A percentile compares a stretch with the other conserved stretches of the same genome.
These are phyloP conservation scores for Nasonia longicornis DNA, from an alignment of 1,140 invertebrate species.

Conservation along the genomic window DNA sequence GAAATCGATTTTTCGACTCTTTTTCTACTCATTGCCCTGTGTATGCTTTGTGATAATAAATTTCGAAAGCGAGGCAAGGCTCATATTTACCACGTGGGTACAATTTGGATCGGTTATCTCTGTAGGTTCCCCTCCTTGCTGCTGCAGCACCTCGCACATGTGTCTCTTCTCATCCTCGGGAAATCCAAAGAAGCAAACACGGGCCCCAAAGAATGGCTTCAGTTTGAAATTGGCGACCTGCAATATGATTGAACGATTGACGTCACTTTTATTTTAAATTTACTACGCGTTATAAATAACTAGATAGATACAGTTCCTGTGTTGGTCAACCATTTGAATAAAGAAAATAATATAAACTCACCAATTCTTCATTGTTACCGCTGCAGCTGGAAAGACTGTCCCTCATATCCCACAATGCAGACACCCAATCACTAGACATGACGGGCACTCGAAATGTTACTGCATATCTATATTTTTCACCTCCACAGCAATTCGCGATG, in stretches of 20 bases:
- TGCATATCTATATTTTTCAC: slow-evolving; percentile 89
- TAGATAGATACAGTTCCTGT: neutral
- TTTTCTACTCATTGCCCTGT: slow-evolving; percentile 2
- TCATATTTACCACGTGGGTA: slow-evolving; percentile 87
- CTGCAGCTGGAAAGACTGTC: slow-evolving; percentile 78
- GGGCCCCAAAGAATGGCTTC: slow-evolving; percentile 88
- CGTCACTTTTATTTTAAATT: slow-evolving; percentile 25
- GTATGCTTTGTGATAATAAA: slow-evolving; percentile 17
- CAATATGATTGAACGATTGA: slow-evolving; percentile 35
- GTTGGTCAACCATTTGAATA: slow-evolving; percentile 1
- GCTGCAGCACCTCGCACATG: slow-evolving; percentile 88
- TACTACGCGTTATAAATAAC: neutral
- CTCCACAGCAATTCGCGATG: slow-evolving; percentile 86
- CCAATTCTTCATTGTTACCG: slow-evolving; percentile 72
- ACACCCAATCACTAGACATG: slow-evolving; percentile 89
- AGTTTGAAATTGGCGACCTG: slow-evolving; percentile 74
- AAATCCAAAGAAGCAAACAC: slow-evolving; percentile 91
- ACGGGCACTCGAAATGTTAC: slow-evolving; percentile 90
- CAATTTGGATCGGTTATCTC: slow-evolving; percentile 83
- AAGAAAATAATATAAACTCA: slow-evolving; percentile 66
- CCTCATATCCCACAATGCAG: slow-evolving; percentile 83
- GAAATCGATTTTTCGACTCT: neutral
- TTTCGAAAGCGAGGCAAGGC: neutral
- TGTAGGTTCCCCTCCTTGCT: slow-evolving; percentile 85
- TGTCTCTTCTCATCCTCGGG: slow-evolving; percentile 87